Conservation (phyloP, 2,888 invertebrate species). For the Drosophila koepferae region DNA sequence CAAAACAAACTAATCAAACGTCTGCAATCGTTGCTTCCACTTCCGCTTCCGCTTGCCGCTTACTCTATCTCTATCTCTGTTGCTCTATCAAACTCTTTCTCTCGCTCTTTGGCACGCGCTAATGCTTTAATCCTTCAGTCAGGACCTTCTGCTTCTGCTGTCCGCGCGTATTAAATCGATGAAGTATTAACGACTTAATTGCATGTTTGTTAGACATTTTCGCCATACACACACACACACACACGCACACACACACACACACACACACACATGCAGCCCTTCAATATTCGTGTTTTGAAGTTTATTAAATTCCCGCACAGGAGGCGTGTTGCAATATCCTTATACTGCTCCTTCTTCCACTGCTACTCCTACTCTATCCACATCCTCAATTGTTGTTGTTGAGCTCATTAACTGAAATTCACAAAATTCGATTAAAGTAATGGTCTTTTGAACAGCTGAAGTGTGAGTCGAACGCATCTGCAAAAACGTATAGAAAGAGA, state of each 20-base stretch:
- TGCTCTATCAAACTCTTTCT: constrained; percentile 22
- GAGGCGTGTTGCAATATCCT: constrained; percentile 70
- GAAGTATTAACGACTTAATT: constrained; percentile 85
- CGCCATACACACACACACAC: constrained; percentile 12
- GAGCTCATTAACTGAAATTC: constrained; percentile 67
- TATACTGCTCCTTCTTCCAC: constrained; percentile 24
- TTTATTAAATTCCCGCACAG: constrained; percentile 57
- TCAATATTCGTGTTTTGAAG: constrained; percentile 56
- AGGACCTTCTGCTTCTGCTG: constrained; percentile 58
- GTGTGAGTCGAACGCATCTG: constrained; percentile 10
- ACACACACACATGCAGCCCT: neutral
- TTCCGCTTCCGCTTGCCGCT: constrained; percentile 50
- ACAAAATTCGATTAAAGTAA: constrained; percentile 75
- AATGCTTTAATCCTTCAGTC: constrained; percentile 81
- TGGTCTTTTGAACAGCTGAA: constrained; percentile 53
- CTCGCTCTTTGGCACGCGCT: constrained; percentile 64
- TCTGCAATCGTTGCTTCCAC: constrained; percentile 75
- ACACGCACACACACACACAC: neutral
- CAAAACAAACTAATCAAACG: constrained; percentile 83
- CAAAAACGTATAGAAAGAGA: neutral
- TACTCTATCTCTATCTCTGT: constrained; percentile 16
- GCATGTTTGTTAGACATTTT: constrained; percentile 83
- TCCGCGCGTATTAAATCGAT: constrained; percentile 83
- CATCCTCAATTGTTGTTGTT: constrained; percentile 9
- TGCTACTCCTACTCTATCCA: neutral